Percentiles rank a stretch among this genome's conserved stretches.
Evolutionary conservation across 2,797 vertebrate genomes (phyloP).

Genomic region (Sebastes nivosus): DNA sequence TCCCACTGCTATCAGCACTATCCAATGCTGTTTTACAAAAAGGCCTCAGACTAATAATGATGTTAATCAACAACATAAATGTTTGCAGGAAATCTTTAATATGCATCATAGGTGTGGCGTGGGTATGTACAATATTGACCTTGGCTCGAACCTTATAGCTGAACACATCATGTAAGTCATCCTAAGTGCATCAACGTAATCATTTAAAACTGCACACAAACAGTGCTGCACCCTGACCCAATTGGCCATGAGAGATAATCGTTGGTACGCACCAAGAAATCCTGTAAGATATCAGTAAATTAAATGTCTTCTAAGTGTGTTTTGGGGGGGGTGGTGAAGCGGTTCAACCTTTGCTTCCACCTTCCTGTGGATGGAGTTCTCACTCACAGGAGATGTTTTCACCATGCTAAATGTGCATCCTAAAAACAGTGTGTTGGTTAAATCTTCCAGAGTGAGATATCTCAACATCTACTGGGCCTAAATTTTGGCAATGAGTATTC

Average conservation of each 20-base stretch:
- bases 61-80: not conserved
- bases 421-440: not conserved
- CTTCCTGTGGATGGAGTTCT: not conserved
- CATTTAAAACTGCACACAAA: not conserved
- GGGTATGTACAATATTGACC: not conserved
- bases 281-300: not conserved
- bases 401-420: not conserved
- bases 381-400: not conserved
- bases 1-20: conserved; percentile 31
- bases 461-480: not conserved
- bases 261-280: not conserved
- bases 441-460: not conserved
- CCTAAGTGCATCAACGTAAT: not conserved
- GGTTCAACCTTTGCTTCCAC: not conserved
- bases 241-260: not conserved
- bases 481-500: not conserved
- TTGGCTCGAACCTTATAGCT: not conserved
- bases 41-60: not conserved
- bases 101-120: not conserved
- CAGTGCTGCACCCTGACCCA: not conserved
- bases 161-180: not conserved
- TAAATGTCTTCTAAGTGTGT: not conserved
- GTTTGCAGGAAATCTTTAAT: not conserved
- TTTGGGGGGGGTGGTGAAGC: not conserved
- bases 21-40: conserved; percentile 9